Base-by-base conservation (phyloP, 92 coral and sea anemone genomes). In the Siderastrea radians region DNA sequence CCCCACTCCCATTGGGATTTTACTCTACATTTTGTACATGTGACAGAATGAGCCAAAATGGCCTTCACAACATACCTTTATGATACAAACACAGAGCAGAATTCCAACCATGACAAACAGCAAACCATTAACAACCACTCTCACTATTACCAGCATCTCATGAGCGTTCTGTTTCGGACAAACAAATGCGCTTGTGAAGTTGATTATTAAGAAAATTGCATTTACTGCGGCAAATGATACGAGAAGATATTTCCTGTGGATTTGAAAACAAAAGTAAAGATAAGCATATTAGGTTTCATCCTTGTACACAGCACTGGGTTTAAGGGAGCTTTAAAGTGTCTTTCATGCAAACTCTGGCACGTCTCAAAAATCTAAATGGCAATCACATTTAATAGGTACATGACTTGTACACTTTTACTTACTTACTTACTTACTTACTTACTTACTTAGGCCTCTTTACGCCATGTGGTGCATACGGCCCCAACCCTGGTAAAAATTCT, bases 51-150 rank as follows among this genome's bases (percentile, higher is more conserved):
- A 55, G 12, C 11, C 81, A 76, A 13, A 47, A 3, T 17, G 11
- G 16, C 12, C 53, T 6, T 1, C 16, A 19, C 6, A 17, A 63
- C 73, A 60, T 73, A 96, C 99, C 96, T 97, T 97, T 81, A 93
- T 87, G 75, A 97, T 91, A 47, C 98, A 95, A 54, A 94, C 74
- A 50, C 95, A 93, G 47, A 97, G 99, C 43, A 95, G 91, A 81
- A 97, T 68, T 72, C 98, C 98, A 72, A 93, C 93, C 26, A 97
- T 57, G 12, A 97, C 95, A 82, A 97, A 97, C 26, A 97, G 94
- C 51, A 81, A 72, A 71, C 96, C 95, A 86, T 95, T 97, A 38
- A 97, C 85, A 43, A 95, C 91, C 67, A 97, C 99, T 80, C 99
- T 68, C 64, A 90, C 92, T 43, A 95, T 85, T 3, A 97, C 98